Evolutionary conservation across 2,797 vertebrate genomes (phyloP).

Genomic region (Syngnathus rostellatus): DNA sequence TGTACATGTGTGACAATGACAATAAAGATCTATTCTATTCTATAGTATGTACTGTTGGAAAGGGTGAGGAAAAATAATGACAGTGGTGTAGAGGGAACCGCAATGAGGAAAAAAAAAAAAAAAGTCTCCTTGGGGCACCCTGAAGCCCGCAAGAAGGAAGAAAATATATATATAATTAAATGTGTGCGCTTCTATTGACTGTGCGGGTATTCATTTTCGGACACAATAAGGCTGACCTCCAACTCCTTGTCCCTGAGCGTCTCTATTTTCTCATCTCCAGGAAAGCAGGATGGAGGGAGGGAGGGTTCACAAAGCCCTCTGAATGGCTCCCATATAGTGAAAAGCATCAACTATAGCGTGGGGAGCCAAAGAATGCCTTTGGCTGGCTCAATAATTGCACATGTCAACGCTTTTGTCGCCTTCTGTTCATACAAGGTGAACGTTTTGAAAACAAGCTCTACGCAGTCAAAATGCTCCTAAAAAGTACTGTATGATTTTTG

Average conservation of each 20-base stretch:
- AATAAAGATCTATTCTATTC: too few relatives aligned
- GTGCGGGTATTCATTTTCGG: constrained; percentile 44
- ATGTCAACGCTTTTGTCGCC: constrained; percentile 15
- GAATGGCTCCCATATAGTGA: constrained; percentile 36
- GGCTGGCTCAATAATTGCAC: constrained; percentile 9
- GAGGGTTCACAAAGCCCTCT: constrained; percentile 27
- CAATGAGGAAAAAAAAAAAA: constrained; percentile 9
- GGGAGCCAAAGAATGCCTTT: constrained; percentile 32
- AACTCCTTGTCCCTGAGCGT: constrained; percentile 40
- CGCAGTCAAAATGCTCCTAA: constrained; percentile 12
- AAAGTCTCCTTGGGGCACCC: constrained; percentile 21
- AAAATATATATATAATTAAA: constrained; percentile 27
- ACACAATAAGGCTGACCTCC: constrained; percentile 55
- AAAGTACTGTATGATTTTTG: background rate
- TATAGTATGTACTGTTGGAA: background rate
- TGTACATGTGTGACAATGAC: too few relatives aligned
- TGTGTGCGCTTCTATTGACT: constrained; percentile 19
- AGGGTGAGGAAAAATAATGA: constrained; percentile 13
- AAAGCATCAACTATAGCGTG: constrained; percentile 27
- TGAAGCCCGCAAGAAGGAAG: constrained; percentile 9
- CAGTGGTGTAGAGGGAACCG: constrained; percentile 18
- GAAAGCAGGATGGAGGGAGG: constrained; percentile 14
- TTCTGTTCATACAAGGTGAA: constrained; percentile 22
- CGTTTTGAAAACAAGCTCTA: constrained; percentile 1
- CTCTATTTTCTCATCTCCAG: constrained; percentile 44